Percentiles rank a stretch among this genome's conserved stretches.
Evolutionary conservation across 2,888 invertebrate species (phyloP).

Genomic region (Saturnia japonica): DNA sequence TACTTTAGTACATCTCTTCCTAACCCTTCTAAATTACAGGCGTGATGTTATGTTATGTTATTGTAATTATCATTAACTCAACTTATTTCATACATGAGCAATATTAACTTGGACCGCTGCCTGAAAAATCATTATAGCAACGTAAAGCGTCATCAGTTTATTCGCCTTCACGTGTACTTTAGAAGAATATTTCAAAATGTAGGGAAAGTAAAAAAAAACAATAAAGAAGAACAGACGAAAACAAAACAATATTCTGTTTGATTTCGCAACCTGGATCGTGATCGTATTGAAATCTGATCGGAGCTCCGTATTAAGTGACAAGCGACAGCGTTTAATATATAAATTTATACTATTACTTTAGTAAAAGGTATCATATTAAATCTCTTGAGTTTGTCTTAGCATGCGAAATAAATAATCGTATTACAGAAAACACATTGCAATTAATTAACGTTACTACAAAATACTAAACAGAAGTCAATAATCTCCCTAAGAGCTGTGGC

Average conservation of each 20-base stretch:
- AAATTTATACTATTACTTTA: no score
- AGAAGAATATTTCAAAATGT: slow-evolving; percentile 3
- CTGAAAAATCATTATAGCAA: neutral
- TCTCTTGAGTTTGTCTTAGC: no score
- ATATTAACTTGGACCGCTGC: neutral
- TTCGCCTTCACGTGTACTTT: neutral
- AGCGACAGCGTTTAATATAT: slow-evolving; percentile 1
- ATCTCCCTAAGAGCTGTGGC: no score
- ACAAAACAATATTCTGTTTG: slow-evolving; percentile 53
- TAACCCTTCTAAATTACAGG: no score
- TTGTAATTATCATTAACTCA: no score
- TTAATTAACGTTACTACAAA: no score
- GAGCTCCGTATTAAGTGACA: neutral
- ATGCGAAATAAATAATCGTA: neutral
- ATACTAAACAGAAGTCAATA: no score
- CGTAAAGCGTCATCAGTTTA: neutral
- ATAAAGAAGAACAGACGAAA: slow-evolving; percentile 37
- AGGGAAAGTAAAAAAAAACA: slow-evolving; percentile 23
- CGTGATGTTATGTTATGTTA: no score
- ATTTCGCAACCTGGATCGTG: slow-evolving; percentile 43
- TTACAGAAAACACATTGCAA: no score
- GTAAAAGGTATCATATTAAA: no score
- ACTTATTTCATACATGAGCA: no score
- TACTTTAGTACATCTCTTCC: no score
- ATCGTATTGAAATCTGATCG: slow-evolving; percentile 35